Conservation (phyloP, 2,113 vertebrate genomes). For the Bos javanicus region DNA sequence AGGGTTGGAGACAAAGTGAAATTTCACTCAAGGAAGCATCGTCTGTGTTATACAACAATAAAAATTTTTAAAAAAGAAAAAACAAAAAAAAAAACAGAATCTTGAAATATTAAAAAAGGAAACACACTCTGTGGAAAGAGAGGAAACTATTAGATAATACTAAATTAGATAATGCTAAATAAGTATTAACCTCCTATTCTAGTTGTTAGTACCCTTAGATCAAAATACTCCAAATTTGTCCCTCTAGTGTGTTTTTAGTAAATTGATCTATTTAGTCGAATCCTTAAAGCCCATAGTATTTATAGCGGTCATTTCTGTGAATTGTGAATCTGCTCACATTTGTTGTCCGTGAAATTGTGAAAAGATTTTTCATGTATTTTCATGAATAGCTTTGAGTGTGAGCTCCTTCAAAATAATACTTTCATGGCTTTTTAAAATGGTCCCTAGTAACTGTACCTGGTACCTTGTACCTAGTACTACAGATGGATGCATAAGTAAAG, state of each 20-base stretch:
- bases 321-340: background rate
- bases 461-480: background rate
- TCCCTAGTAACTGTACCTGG: background rate
- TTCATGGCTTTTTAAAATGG: background rate
- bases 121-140: background rate
- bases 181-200: background rate
- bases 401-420: background rate
- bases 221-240: background rate
- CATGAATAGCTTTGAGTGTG: background rate
- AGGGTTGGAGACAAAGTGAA: background rate
- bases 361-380: background rate
- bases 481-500: background rate
- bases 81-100: background rate
- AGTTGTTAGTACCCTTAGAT: background rate
- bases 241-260: background rate
- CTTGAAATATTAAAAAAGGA: background rate
- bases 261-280: background rate
- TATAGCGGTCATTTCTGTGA: background rate
- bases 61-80: background rate
- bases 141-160: background rate
- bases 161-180: background rate
- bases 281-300: background rate
- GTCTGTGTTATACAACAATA: background rate
- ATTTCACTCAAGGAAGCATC: background rate
- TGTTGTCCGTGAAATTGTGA: background rate